Percentiles rank a stretch among this genome's conserved stretches.
phyloP scores from a whole-genome alignment of 2,888 invertebrate species.

The Cordilura impudica region DNA sequence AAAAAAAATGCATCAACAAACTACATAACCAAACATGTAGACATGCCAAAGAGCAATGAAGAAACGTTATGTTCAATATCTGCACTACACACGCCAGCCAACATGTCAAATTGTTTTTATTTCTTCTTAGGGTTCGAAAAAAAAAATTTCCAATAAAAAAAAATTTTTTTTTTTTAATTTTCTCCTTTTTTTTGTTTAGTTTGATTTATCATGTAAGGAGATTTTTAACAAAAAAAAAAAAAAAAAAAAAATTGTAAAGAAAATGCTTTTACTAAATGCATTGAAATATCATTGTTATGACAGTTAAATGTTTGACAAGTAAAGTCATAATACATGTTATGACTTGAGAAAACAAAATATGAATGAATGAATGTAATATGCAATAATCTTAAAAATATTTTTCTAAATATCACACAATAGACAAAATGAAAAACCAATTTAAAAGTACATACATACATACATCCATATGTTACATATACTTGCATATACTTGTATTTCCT shows the following conservation, averaged over 20 bases:
- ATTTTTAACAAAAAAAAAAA: not conserved
- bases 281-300: slow-evolving; percentile 54
- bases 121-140: slow-evolving; percentile 2
- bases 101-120: slow-evolving; percentile 45
- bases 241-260: not conserved
- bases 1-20: not conserved
- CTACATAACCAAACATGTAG: not conserved
- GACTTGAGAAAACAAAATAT: not conserved
- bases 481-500: too few relatives aligned
- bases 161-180: too few relatives aligned
- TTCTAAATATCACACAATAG: too few relatives aligned
- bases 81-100: slow-evolving; percentile 36
- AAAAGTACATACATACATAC: too few relatives aligned
- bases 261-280: slow-evolving; percentile 8
- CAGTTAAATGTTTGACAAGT: slow-evolving; percentile 56
- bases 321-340: slow-evolving; percentile 55
- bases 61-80: not conserved
- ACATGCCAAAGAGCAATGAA: not conserved
- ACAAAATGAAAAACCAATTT: too few relatives aligned
- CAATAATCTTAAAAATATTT: too few relatives aligned
- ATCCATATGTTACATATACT: too few relatives aligned
- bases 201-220: slow-evolving; percentile 37
- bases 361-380: too few relatives aligned
- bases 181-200: slow-evolving; percentile 13
- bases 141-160: slow-evolving; percentile 14